phyloP scores from a whole-genome alignment of 2,113 vertebrate species.

The Neodon shergylaensis region DNA sequence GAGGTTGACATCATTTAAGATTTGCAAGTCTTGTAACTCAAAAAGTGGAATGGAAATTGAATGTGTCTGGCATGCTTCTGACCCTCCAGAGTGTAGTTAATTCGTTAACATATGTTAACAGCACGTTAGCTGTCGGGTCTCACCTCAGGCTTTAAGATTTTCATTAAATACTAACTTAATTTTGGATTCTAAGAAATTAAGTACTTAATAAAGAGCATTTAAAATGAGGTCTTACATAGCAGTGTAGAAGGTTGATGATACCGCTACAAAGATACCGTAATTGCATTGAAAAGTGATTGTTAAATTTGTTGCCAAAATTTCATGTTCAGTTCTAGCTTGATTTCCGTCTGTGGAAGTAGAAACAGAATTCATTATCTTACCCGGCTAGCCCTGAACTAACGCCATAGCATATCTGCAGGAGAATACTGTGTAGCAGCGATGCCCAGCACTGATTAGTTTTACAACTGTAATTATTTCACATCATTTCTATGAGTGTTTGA shows the following conservation, averaged over 20 bases:
- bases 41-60: neutral
- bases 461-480: constrained; percentile 79
- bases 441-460: constrained; percentile 84
- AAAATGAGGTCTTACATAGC: constrained; percentile 18
- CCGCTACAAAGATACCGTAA: constrained; percentile 23
- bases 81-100: neutral
- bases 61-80: constrained; percentile 1
- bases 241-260: constrained; percentile 32
- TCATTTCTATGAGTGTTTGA: constrained; percentile 83
- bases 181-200: constrained; percentile 46
- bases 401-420: constrained; percentile 67
- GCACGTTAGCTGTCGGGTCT: neutral
- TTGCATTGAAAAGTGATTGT: constrained; percentile 44
- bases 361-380: constrained; percentile 77
- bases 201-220: constrained; percentile 52
- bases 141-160: constrained; percentile 59
- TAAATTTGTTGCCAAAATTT: constrained; percentile 57
- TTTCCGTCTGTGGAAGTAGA: constrained; percentile 70
- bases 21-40: constrained; percentile 54
- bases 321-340: constrained; percentile 39
- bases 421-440: constrained; percentile 77
- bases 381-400: constrained; percentile 84
- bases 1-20: constrained; percentile 2
- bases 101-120: neutral
- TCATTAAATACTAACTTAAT: constrained; percentile 58